Base-by-base conservation (phyloP, 2,797 vertebrate genomes). In the Falco peregrinus region DNA sequence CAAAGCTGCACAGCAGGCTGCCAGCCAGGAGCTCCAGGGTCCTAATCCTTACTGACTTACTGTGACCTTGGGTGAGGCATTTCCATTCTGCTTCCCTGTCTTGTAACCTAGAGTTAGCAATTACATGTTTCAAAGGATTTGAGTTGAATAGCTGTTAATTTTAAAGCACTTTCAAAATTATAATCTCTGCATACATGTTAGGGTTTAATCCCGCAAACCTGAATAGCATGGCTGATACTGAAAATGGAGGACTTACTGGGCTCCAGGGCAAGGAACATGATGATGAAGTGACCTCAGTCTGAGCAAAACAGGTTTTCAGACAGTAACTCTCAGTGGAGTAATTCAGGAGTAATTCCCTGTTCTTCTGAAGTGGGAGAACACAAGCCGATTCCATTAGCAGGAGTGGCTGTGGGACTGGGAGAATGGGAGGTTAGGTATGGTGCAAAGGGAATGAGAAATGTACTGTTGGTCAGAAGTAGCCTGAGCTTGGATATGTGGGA, bases 61-160 rank as follows among this genome's bases (percentile, higher is more conserved):
- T 13, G 24, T 87, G 93, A 89, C 92, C 75, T 92, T 85, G 84
- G 71, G 15, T 82, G 79, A 92, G n/a, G 50, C 29, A 28, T 89
- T 90, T 85, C 4, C 37, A 21, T 75, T 54, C 31, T 67, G 31
- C 54, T 63, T 81, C 50, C 59, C 59, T 41, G 26, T 67, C 51
- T 56, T 28, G 16, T 57, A 82, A 56, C 51, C 37, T 51, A 41
- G 65, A 78, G 29, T 53, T 82, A 84, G 33, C 61, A 70, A 14
- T 93, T 61, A 63, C 2, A 41, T 74, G 24, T 93, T 93, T 91
- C 51, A 74, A 59, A 76, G 35, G 31, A 37, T 78, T 86, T 63
- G 13, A 59, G 37, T 78, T 50, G 70, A 86, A 61, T 25, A 69
- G 47, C 45, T 84, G 82, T 39, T 82, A 28, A 81, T 84, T 87